Conservation (phyloP, 2,888 invertebrate species). For the Ryuthela nishihirai region DNA sequence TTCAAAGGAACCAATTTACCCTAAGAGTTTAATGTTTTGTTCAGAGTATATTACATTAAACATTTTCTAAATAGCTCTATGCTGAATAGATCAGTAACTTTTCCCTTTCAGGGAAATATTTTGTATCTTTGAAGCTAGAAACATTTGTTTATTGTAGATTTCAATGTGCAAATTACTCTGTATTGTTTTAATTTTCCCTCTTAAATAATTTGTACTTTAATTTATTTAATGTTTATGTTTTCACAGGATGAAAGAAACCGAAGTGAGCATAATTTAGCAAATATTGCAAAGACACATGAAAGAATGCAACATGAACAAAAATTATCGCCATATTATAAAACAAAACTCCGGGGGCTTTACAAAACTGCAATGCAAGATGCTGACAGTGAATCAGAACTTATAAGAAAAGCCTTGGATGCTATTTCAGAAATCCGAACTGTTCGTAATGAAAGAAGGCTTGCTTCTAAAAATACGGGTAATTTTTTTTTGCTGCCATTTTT, state of each 20-base stretch:
- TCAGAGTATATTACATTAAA: too few species aligned
- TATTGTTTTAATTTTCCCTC: too few species aligned
- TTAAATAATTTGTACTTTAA: too few species aligned
- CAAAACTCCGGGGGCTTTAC: constrained; percentile 75
- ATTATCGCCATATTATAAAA: constrained; percentile 57
- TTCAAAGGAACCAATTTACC: too few species aligned
- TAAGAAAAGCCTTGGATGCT: constrained; percentile 75
- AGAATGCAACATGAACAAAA: constrained; percentile 55
- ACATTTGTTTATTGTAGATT: too few species aligned
- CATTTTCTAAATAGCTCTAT: too few species aligned
- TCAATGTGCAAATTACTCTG: too few species aligned
- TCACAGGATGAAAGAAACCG: constrained; percentile 68
- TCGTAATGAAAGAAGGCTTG: constrained; percentile 80
- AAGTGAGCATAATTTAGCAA: constrained; percentile 74
- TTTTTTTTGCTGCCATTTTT: not conserved
- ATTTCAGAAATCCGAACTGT: constrained; percentile 87
- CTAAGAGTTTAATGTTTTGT: too few species aligned
- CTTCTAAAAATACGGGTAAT: constrained; percentile 54
- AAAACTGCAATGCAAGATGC: constrained; percentile 76
- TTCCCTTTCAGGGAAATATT: too few species aligned
- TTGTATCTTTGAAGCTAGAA: too few species aligned
- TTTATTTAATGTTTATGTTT: too few species aligned
- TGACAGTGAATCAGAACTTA: constrained; percentile 74
- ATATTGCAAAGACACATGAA: constrained; percentile 72
- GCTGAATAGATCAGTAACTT: too few species aligned